Conservation (phyloP, 2,888 invertebrate species). For the Odontocolon sp. region DNA sequence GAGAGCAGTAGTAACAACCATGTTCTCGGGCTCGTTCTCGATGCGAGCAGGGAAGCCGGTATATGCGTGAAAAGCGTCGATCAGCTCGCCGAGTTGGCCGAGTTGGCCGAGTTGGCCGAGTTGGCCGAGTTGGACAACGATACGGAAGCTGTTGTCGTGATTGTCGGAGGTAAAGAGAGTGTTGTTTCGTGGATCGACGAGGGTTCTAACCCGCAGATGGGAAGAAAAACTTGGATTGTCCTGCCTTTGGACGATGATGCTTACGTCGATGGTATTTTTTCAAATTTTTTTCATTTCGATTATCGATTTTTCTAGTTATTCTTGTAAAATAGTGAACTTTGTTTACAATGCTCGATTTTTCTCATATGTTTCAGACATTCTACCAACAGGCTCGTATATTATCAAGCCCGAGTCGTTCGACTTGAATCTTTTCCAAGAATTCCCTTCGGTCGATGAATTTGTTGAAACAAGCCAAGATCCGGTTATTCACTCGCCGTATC, state of each 20-base stretch:
- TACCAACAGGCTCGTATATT: constrained; percentile 75
- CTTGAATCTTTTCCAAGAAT: constrained; percentile 62
- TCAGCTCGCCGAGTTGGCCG: too few species aligned
- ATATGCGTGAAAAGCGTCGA: constrained; percentile 72
- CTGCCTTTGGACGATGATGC: constrained; percentile 73
- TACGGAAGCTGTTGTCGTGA: constrained; percentile 69
- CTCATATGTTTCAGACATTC: constrained; percentile 64
- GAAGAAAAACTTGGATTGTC: constrained; percentile 72
- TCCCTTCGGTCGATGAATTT: constrained; percentile 64
- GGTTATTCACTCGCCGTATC: constrained; percentile 72
- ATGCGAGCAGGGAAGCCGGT: constrained; percentile 69
- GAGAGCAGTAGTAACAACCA: constrained; percentile 62
- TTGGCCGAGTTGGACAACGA: constrained; percentile 63
- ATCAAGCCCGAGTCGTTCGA: constrained; percentile 70
- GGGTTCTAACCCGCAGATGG: constrained; percentile 54
- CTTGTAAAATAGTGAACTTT: not conserved
- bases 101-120: constrained; percentile 58
- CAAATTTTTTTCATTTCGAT: not conserved
- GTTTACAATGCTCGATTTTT: too few species aligned
- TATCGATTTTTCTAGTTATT: not conserved
- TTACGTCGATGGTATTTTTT: constrained; percentile 69
- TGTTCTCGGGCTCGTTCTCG: constrained; percentile 67
- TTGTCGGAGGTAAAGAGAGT: constrained; percentile 70
- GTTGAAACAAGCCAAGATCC: constrained; percentile 63
- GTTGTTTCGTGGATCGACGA: constrained; percentile 72